Percentiles rank a stretch among this genome's conserved stretches.
Conservation (phyloP, 2,113 vertebrate species). For the Halcyon malimbica region DNA sequence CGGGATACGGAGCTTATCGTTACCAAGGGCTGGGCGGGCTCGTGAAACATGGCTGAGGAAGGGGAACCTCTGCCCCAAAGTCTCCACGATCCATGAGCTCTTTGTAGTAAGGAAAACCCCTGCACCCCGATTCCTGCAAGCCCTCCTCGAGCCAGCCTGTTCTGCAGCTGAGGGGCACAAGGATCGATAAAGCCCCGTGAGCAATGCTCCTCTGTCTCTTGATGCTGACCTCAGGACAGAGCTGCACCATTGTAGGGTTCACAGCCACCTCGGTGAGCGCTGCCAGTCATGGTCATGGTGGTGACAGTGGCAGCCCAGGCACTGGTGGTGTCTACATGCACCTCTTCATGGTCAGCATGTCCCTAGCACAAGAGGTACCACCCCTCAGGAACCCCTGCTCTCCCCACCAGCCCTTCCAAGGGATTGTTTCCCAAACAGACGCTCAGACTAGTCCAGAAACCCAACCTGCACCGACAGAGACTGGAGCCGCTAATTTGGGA, state of each 20-base stretch:
- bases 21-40: not conserved
- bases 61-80: not conserved
- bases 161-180: not conserved
- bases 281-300: not conserved
- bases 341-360: accelerated
- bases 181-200: accelerated
- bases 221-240: not conserved
- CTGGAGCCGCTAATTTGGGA: not conserved
- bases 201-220: not conserved
- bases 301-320: not conserved
- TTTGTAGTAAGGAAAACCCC: not conserved
- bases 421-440: accelerated
- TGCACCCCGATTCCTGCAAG: accelerated
- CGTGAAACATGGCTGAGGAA: not conserved
- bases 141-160: not conserved
- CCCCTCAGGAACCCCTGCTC: not conserved
- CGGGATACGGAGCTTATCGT: accelerated
- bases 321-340: not conserved
- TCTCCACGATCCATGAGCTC: not conserved
- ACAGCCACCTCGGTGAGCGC: not conserved
- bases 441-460: not conserved
- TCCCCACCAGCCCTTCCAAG: not conserved
- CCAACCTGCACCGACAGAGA: not conserved
- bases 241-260: not conserved
- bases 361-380: not conserved